These are phyloP conservation scores for Acanthurus lineatus DNA, from an alignment of 2,797 vertebrate species.

Conservation along the genomic window DNA sequence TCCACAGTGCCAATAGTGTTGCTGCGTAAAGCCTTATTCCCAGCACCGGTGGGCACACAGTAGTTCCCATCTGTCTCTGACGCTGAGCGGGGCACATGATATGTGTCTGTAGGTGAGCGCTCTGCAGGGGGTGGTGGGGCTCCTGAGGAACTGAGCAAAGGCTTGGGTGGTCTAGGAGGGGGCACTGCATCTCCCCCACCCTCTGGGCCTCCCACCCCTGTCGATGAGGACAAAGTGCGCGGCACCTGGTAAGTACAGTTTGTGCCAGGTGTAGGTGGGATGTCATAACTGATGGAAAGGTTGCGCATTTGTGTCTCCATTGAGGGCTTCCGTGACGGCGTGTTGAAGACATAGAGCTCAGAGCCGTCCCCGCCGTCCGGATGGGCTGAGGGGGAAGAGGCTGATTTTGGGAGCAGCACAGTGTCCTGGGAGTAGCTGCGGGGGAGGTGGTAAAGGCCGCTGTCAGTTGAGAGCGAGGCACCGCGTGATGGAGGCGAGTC, in stretches of 20 bases:
- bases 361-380: constrained; percentile 87
- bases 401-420: constrained; percentile 89
- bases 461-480: constrained; percentile 87
- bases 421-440: constrained; percentile 97
- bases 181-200: constrained; percentile 89
- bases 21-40: constrained; percentile 89
- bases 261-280: constrained; percentile 95
- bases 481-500: constrained; percentile 92
- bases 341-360: constrained; percentile 93
- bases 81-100: constrained; percentile 87
- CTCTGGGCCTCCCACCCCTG: constrained; percentile 68
- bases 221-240: constrained; percentile 85
- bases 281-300: constrained; percentile 95
- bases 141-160: constrained; percentile 88
- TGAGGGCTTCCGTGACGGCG: constrained; percentile 86
- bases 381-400: constrained; percentile 85
- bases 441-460: constrained; percentile 92
- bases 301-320: constrained; percentile 92
- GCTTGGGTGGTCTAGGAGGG: constrained; percentile 96
- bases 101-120: constrained; percentile 93
- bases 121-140: constrained; percentile 88
- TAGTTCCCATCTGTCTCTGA: constrained; percentile 95
- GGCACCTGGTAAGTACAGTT: constrained; percentile 95
- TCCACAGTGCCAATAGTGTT: constrained; percentile 95
- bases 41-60: constrained; percentile 88